These are phyloP conservation scores for Rhagoletis zephyria DNA, from an alignment of 1,140 invertebrate genomes.

Conservation along the genomic window DNA sequence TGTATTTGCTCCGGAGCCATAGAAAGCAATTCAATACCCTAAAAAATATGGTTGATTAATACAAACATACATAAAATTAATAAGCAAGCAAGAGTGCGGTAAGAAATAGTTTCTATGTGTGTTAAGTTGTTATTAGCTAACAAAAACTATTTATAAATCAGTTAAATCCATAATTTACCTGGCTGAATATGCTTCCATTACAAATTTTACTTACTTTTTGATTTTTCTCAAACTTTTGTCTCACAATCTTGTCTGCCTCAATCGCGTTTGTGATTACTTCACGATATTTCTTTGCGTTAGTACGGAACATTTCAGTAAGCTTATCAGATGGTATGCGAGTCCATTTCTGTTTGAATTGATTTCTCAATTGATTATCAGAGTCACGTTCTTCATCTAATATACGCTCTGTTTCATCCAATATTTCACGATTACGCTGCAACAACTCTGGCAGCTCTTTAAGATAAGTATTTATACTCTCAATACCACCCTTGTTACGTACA, in stretches of 20 bases:
- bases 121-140: neutral
- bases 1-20: conserved; percentile 80
- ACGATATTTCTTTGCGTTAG: conserved; percentile 91
- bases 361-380: conserved; percentile 89
- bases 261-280: conserved; percentile 94
- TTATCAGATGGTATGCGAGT: conserved; percentile 88
- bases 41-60: conserved; percentile 37
- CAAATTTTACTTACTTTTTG: conserved; percentile 74
- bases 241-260: conserved; percentile 82
- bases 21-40: conserved; percentile 87
- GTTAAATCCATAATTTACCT: no score
- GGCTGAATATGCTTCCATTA: neutral
- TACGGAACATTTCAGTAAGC: conserved; percentile 89
- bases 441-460: conserved; percentile 90
- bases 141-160: neutral
- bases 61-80: neutral
- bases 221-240: conserved; percentile 88
- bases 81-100: neutral
- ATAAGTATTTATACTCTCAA: conserved; percentile 76
- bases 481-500: conserved; percentile 82
- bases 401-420: conserved; percentile 92
- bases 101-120: no score
- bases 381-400: conserved; percentile 92
- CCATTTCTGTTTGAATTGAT: conserved; percentile 95
- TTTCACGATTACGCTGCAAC: conserved; percentile 93